These are phyloP conservation scores for Diadophis punctatus DNA, from an alignment of 2,113 vertebrate genomes.

Conservation along the genomic window DNA sequence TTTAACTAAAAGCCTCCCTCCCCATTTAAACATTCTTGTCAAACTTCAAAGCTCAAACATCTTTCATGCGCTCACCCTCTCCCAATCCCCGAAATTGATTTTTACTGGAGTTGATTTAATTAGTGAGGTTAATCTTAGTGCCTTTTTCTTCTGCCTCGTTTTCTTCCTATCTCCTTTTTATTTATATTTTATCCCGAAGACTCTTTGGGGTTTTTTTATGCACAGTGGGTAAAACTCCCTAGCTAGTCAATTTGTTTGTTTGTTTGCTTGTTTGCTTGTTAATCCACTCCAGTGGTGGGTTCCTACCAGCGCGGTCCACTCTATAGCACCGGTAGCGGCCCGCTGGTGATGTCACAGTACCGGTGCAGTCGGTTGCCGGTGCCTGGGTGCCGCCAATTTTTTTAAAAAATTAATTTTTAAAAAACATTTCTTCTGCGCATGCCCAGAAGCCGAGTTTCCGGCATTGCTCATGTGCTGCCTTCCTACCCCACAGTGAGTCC, in stretches of 20 bases:
- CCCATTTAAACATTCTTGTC: not conserved
- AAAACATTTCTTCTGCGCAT: too few relatives aligned
- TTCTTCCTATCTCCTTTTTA: not conserved
- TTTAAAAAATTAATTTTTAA: too few relatives aligned
- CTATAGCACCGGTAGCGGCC: too few relatives aligned
- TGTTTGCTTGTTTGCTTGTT: not conserved
- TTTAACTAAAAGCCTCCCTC: not conserved
- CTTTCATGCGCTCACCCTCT: not conserved
- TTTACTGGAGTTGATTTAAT: not conserved
- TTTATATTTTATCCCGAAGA: not conserved
- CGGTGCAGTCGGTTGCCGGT: too few relatives aligned
- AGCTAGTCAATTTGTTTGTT: not conserved
- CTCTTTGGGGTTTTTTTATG: not conserved
- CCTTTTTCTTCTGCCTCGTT: not conserved
- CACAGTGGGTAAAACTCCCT: not conserved
- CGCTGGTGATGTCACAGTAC: too few relatives aligned
- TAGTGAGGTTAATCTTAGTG: not conserved
- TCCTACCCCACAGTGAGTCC: too few relatives aligned
- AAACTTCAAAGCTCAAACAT: not conserved
- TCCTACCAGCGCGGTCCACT: too few relatives aligned
- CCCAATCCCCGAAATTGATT: not conserved
- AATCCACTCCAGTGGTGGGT: too few relatives aligned
- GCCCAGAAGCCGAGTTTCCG: too few relatives aligned
- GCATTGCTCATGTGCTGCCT: too few relatives aligned
- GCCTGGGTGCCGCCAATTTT: too few relatives aligned